These are phyloP conservation scores for Epinotia brunnichana DNA, from an alignment of 2,888 invertebrate species.

Conservation along the genomic window DNA sequence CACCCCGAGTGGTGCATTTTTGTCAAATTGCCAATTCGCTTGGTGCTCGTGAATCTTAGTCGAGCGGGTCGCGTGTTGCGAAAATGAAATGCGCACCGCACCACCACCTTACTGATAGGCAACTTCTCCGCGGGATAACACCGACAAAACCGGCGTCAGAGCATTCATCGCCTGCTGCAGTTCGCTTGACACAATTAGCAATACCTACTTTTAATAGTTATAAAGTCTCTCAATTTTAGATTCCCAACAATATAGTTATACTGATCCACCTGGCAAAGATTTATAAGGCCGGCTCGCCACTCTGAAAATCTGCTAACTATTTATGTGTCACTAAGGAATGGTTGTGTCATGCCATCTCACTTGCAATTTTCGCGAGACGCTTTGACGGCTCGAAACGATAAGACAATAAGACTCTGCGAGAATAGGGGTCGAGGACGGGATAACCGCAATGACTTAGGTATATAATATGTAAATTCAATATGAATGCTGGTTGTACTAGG, in stretches of 20 bases:
- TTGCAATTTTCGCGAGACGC: too few species aligned
- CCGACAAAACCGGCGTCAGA: background rate
- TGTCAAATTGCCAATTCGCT: slow-evolving; percentile 75
- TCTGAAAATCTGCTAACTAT: too few species aligned
- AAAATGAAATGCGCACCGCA: slow-evolving; percentile 4
- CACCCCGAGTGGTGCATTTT: slow-evolving; percentile 67
- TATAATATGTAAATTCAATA: background rate
- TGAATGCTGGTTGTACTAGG: too few species aligned
- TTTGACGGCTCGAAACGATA: background rate
- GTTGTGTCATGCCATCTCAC: too few species aligned
- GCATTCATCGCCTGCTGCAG: background rate
- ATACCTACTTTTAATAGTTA: background rate
- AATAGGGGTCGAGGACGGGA: background rate
- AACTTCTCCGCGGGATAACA: background rate
- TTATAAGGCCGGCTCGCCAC: background rate
- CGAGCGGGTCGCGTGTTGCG: slow-evolving; percentile 5
- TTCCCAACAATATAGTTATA: too few species aligned
- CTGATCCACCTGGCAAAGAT: background rate
- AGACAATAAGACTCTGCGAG: background rate
- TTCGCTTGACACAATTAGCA: background rate
- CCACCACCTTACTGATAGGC: background rate
- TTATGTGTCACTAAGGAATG: too few species aligned
- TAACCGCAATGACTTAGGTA: background rate
- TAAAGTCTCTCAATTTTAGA: background rate
- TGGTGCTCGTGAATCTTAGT: slow-evolving; percentile 53